Evolutionary conservation across 2,888 invertebrate genomes (phyloP), one percentile per base, ranked within the genome.

Genomic region (Anticlea derivata): DNA sequence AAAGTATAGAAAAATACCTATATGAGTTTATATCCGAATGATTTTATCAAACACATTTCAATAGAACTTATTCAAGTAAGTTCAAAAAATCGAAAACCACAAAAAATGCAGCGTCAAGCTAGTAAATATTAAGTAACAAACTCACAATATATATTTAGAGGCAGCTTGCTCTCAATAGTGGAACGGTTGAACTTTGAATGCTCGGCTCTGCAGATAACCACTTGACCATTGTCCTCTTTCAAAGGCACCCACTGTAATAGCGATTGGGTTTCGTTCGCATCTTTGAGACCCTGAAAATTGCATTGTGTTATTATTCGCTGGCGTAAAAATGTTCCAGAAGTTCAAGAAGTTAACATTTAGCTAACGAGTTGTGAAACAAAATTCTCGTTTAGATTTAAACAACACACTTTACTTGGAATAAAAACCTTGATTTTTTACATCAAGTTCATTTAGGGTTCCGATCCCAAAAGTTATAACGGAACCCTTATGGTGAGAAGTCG

Each of bases 121-220:
- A 39, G n/a, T 23, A 29, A 10, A 30, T 8, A 34, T 48, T 27
- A 24, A 37, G 43, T 37, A 35, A 31, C 20, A 8, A 17, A 86
- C 97, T 96, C 86, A 97, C 97, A 97, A 86, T 95, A 95, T 59
- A 97, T 94, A 84, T 96, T 96, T 49, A 97, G 91, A 68, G 94
- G 95, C 91, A 96, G 93, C 58, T 93, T 94, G 74, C 95, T 95
- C 79, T 97, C 97, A 55, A 94, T 93, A 12, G 93, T 92, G 31
- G 95, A 94, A 63, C 92, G 94, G 73, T 94, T 93, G 58, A 97
- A 93, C 66, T 94, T 92, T 20, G 93, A 92, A 86, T 97, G 97
- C 63, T 95, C 95, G 0, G 96, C 97, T 67, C 95, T 93, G 78
- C 97, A 97, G 47, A 94, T 94, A 50, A 97, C 91, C 31, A 93